These are phyloP conservation scores for Falco punctatus DNA, from an alignment of 2,113 vertebrate genomes.

Conservation along the genomic window DNA sequence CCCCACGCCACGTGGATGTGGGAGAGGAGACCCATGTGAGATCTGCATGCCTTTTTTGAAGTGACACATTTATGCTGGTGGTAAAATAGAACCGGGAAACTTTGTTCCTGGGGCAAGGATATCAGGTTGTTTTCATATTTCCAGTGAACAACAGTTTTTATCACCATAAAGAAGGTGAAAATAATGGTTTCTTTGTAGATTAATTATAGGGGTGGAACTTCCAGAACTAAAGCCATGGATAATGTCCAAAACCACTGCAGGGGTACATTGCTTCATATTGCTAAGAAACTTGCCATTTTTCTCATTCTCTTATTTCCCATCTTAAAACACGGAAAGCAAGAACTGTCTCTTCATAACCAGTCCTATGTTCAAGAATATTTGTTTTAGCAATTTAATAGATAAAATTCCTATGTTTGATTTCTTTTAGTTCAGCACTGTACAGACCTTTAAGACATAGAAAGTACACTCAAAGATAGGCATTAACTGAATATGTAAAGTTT, in stretches of 20 bases:
- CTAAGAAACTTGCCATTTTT: not conserved
- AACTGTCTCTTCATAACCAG: not conserved
- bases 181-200: not conserved
- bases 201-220: not conserved
- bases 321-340: not conserved
- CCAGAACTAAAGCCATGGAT: not conserved
- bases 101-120: not conserved
- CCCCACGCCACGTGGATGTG: fast-evolving
- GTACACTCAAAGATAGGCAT: not conserved
- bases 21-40: not conserved
- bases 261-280: not conserved
- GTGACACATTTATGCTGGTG: not conserved
- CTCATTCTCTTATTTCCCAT: not conserved
- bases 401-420: not conserved
- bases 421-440: not conserved
- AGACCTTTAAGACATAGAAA: not conserved
- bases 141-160: not conserved
- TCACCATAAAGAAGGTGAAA: not conserved
- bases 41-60: not conserved
- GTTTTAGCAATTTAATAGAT: not conserved
- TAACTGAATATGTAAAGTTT: not conserved
- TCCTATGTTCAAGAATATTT: not conserved
- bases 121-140: not conserved
- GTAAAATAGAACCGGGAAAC: not conserved
- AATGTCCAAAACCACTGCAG: not conserved